Base-by-base conservation (phyloP, 2,888 invertebrate species). In the Luperina testacea region DNA sequence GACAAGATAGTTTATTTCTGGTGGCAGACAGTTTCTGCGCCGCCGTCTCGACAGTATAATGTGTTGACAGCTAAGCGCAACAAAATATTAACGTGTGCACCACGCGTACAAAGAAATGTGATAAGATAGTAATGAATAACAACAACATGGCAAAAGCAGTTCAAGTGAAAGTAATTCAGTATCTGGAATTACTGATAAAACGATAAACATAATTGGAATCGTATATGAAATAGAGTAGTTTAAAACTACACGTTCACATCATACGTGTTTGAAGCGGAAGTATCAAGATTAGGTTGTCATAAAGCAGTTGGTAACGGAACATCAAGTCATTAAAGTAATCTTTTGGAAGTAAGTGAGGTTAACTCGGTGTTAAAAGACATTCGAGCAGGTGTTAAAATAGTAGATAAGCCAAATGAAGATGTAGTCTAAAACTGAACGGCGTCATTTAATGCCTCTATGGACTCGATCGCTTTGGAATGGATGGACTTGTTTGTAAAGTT, bases 1-100 rank as follows among this genome's bases (percentile, higher is more conserved):
- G 92, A 90, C 95, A 94, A 90, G 90, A 91, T 88, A 91, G 92
- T 93, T 93, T 95, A 95, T 95, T 95, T 95, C 91, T 93, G 91
- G 91, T 91, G 79, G 87, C 89, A 90, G 91, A 90, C 93, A 90
- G 92, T 92, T 92, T 92, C 91, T 91, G 90, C 89, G 90, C 86
- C 88, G 45, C 88, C 87, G 91, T 90, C 87, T 88, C 85, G 82
- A 86, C 80, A 82, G 45, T 83, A 81, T 86, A 86, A 88, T 85
- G 81, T 88, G 89, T 88, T 92, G 92, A 92, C 91, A 91, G 90
- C 87, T 87, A 82, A 79, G 84, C 86, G 86, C 83, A 89, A 87
- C 85, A 80, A 81, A 86, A 89, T 89, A 89, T 86, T 72, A 85
- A 82, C 78, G 82, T 80, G 81, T 82, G 81, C 65, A 82, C 71